Evolutionary conservation across 2,888 invertebrate genomes (phyloP).

Genomic region (Zele albiditarsus): DNA sequence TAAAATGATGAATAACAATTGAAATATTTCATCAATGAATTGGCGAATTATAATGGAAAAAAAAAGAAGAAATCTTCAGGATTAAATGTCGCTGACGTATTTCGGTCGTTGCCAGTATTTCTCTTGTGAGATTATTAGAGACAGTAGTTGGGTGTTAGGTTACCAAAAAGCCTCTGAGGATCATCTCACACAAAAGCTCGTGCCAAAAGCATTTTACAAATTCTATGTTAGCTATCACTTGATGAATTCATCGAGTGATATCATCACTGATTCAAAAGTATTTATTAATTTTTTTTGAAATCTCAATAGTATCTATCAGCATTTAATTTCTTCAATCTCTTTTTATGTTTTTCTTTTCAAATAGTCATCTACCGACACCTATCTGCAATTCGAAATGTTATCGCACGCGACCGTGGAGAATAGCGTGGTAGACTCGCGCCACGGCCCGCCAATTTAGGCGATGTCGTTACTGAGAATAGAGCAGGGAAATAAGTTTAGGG

Average conservation of each 20-base stretch:
- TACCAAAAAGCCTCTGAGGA: slow-evolving; percentile 2
- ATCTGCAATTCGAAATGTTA: slow-evolving; percentile 20
- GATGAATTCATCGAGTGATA: background rate
- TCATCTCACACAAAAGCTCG: background rate
- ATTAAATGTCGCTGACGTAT: background rate
- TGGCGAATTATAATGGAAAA: background rate
- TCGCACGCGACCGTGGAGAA: slow-evolving; percentile 25
- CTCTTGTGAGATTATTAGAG: background rate
- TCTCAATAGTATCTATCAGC: background rate
- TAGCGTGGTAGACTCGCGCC: slow-evolving; percentile 20
- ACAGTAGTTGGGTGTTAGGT: slow-evolving; percentile 14
- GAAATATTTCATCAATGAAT: background rate
- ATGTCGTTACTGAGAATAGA: slow-evolving; percentile 66
- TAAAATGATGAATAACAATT: background rate
- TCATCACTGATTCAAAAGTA: background rate
- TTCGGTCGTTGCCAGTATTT: slow-evolving; percentile 1
- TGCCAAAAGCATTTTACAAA: background rate
- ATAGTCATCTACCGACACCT: background rate
- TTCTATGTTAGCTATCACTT: background rate
- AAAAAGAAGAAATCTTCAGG: background rate
- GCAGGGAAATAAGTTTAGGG: slow-evolving; percentile 43
- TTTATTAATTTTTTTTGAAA: background rate
- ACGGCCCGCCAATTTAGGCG: slow-evolving; percentile 69
- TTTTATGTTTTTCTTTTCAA: background rate
- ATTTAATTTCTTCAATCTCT: background rate